Percentiles rank a stretch among this genome's conserved stretches.
Evolutionary conservation across 2,113 vertebrate genomes (phyloP).

Genomic region (Ceratotherium simum): DNA sequence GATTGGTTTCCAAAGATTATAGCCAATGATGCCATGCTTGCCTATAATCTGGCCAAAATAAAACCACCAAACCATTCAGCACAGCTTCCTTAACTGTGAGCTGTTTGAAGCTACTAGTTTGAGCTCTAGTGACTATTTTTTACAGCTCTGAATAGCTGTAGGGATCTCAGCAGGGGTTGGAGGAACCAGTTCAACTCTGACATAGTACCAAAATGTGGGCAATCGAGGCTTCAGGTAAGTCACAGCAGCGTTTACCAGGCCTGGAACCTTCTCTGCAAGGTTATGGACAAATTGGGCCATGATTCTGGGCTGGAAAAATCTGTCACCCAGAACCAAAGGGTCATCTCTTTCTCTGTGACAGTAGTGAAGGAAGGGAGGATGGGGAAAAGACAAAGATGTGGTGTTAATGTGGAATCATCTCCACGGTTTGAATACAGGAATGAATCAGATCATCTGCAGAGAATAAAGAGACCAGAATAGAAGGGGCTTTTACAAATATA

Average conservation of each 20-base stretch:
- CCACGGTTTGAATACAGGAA: conserved; percentile 14
- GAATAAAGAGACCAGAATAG: not conserved
- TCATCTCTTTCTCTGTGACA: not conserved
- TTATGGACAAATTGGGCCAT: not conserved
- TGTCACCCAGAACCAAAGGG: not conserved
- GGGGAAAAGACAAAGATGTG: not conserved
- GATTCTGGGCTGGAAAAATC: not conserved
- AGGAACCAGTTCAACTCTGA: conserved; percentile 91
- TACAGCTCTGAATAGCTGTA: conserved; percentile 88
- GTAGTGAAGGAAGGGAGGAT: not conserved
- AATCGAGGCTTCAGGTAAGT: conserved; percentile 90
- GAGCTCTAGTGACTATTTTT: conserved; percentile 85
- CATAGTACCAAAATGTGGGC: conserved; percentile 92
- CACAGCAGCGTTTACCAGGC: conserved; percentile 84
- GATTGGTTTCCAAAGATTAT: conserved; percentile 88
- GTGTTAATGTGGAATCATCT: not conserved
- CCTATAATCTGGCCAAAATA: conserved; percentile 94
- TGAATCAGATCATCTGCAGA: not conserved
- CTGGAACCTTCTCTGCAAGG: not conserved
- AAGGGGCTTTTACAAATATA: not conserved
- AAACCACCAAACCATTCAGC: conserved; percentile 94
- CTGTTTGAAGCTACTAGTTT: conserved; percentile 88
- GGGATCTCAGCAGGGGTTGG: conserved; percentile 91
- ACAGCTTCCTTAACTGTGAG: conserved; percentile 91
- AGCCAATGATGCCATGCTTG: conserved; percentile 90